Conservation (phyloP, 2,888 invertebrate genomes). For the Drosophila merina region DNA sequence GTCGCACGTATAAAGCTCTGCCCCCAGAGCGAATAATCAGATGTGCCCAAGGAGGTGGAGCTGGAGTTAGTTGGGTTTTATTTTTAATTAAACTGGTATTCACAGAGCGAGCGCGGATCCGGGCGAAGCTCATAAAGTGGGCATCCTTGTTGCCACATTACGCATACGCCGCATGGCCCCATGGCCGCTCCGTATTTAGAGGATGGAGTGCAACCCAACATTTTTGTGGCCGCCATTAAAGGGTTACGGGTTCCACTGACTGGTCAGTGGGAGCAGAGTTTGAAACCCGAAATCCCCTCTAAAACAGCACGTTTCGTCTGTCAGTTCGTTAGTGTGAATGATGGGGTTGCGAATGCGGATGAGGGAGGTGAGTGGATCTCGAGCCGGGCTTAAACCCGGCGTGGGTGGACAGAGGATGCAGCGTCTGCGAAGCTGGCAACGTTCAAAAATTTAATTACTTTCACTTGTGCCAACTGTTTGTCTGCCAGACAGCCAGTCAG, state of each 20-base stretch:
- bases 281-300: conserved; percentile 20
- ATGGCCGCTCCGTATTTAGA: conserved; percentile 19
- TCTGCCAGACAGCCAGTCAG: conserved; percentile 54
- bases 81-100: conserved; percentile 70
- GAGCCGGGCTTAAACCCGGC: not conserved
- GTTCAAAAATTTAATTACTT: conserved; percentile 77
- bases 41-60: conserved; percentile 19
- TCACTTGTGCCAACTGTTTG: conserved; percentile 74
- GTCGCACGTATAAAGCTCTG: conserved; percentile 17
- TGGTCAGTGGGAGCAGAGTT: conserved; percentile 5
- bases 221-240: conserved; percentile 71
- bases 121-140: conserved; percentile 58
- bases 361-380: not conserved
- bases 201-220: conserved; percentile 61
- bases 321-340: conserved; percentile 69
- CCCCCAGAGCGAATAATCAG: conserved; percentile 58
- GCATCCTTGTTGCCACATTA: conserved; percentile 45
- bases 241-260: conserved; percentile 40
- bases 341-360: conserved; percentile 32
- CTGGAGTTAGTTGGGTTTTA: conserved; percentile 46
- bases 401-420: conserved; percentile 23
- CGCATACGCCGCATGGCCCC: conserved; percentile 46
- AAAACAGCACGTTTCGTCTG: conserved; percentile 54
- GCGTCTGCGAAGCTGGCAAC: conserved; percentile 8
- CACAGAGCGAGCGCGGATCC: conserved; percentile 22